A percentile compares a stretch with the other conserved stretches of the same genome.
These are phyloP conservation scores for Drosophila fungiperda DNA, from an alignment of 2,888 invertebrate species.

Conservation along the genomic window DNA sequence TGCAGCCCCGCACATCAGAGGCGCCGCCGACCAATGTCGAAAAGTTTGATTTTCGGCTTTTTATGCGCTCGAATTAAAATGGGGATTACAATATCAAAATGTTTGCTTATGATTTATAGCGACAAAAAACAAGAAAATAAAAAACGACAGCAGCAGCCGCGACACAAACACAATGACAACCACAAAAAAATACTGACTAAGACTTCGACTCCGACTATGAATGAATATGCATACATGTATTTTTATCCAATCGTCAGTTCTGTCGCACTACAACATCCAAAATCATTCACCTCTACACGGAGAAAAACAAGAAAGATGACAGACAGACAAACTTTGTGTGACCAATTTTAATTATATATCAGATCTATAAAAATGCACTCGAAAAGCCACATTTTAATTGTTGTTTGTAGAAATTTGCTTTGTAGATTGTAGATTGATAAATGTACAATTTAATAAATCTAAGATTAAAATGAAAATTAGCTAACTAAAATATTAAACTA, in stretches of 20 bases:
- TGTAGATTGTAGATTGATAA: no score
- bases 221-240: constrained; percentile 4
- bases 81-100: constrained; percentile 83
- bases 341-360: not conserved
- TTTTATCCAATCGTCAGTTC: constrained; percentile 19
- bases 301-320: no score
- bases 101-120: constrained; percentile 82
- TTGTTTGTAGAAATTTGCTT: not conserved
- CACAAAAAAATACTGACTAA: constrained; percentile 10
- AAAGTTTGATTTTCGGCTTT: constrained; percentile 83
- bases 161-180: constrained; percentile 22
- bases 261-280: constrained; percentile 31
- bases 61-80: constrained; percentile 81
- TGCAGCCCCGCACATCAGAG: constrained; percentile 77
- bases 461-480: not conserved
- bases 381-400: not conserved
- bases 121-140: constrained; percentile 47
- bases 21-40: constrained; percentile 79
- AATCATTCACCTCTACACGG: constrained; percentile 9
- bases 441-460: not conserved
- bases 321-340: not conserved
- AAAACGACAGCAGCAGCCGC: constrained; percentile 40
- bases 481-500: not conserved
- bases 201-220: constrained; percentile 19
- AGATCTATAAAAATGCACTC: not conserved